Percentiles rank a stretch among this genome's conserved stretches.
phyloP scores from a whole-genome alignment of 2,113 vertebrate genomes.

The Emydocephalus ijimae region DNA sequence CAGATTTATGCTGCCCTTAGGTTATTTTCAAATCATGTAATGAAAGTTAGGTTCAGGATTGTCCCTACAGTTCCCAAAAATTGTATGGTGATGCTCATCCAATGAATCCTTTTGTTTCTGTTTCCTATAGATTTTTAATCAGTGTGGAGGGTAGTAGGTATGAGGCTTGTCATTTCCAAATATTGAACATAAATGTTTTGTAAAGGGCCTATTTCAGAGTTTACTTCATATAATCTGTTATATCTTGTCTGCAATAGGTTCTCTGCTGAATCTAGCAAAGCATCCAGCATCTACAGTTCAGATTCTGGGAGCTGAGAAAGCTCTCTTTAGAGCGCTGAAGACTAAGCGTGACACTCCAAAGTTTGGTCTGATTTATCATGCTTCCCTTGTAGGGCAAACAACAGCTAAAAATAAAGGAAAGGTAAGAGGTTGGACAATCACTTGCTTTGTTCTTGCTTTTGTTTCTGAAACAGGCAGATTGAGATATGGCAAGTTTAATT shows the following conservation, averaged over 20 bases:
- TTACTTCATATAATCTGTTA: background rate
- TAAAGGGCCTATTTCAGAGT: background rate
- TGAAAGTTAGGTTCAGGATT: background rate
- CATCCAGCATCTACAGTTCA: conserved; percentile 97
- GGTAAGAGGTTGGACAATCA: conserved; percentile 63
- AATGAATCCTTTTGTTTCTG: background rate
- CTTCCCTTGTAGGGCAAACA: conserved; percentile 93
- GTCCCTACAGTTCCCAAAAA: background rate
- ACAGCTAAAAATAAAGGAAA: conserved; percentile 96
- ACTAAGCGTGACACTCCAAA: conserved; percentile 94
- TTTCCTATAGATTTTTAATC: background rate
- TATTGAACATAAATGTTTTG: background rate
- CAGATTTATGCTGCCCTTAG: background rate
- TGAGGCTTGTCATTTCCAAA: background rate
- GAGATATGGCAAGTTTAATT: background rate
- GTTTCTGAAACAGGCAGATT: background rate
- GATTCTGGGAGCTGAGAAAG: conserved; percentile 95
- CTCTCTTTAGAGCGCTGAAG: conserved; percentile 94
- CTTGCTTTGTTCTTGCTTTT: background rate
- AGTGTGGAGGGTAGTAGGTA: background rate
- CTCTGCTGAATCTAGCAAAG: conserved; percentile 94
- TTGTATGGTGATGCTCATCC: background rate
- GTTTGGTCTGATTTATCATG: conserved; percentile 97
- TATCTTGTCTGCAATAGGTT: conserved; percentile 71
- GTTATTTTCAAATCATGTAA: background rate